These are phyloP conservation scores for Thryonomys swinderianus DNA, from an alignment of 2,113 vertebrate genomes.

Conservation along the genomic window DNA sequence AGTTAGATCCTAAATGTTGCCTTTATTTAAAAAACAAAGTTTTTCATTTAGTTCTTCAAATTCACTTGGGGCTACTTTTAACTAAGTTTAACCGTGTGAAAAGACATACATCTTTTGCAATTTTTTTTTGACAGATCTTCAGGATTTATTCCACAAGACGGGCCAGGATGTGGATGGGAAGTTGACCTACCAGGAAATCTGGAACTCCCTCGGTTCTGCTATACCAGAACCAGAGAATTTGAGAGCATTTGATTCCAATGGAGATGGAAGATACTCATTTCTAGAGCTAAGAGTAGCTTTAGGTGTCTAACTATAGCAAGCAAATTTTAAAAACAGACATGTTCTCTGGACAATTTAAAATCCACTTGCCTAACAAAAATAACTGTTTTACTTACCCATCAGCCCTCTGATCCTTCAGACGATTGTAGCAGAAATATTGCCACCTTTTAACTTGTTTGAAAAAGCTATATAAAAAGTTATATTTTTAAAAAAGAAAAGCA, in stretches of 20 bases:
- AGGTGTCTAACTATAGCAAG: constrained; percentile 79
- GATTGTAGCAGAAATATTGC: constrained; percentile 79
- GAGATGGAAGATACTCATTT: constrained; percentile 86
- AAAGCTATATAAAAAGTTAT: constrained; percentile 77
- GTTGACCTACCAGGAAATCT: constrained; percentile 83
- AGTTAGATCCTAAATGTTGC: constrained; percentile 9
- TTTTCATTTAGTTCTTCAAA: constrained; percentile 63
- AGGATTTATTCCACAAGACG: constrained; percentile 83
- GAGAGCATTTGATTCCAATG: constrained; percentile 84
- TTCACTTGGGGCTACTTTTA: constrained; percentile 45
- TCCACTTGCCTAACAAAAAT: constrained; percentile 74
- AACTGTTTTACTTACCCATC: constrained; percentile 72
- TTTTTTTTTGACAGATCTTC: constrained; percentile 85
- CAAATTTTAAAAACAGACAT: constrained; percentile 69
- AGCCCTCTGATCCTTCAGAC: constrained; percentile 74
- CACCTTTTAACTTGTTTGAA: constrained; percentile 81
- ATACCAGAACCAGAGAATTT: constrained; percentile 76
- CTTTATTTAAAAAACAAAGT: constrained; percentile 6
- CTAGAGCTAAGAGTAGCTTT: constrained; percentile 85
- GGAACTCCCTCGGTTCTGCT: constrained; percentile 79
- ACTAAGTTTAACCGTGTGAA: constrained; percentile 24
- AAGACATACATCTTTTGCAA: constrained; percentile 51
- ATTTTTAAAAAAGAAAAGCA: constrained; percentile 70
- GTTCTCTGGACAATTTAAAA: constrained; percentile 69
- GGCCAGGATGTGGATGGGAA: constrained; percentile 78